Evolutionary conservation across 2,888 invertebrate species (phyloP).

Genomic region (Gonocerus acuteangulatus): DNA sequence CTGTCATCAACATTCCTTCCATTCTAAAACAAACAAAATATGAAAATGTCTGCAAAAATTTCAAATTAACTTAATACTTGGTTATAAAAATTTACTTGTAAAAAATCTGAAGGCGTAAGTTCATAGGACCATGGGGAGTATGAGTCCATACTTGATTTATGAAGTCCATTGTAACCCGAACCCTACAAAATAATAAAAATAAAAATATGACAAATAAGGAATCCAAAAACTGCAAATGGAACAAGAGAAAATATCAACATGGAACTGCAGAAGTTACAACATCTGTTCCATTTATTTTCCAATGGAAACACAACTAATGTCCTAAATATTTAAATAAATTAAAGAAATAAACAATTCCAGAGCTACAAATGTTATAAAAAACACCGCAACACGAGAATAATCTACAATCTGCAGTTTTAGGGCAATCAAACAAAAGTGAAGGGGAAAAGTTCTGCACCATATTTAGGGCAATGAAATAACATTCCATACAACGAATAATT

Average conservation of each 20-base stretch:
- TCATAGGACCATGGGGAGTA: conserved; percentile 37
- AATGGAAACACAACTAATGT: neutral
- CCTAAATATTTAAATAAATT: neutral
- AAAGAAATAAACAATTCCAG: neutral
- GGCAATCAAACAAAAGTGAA: conserved; percentile 26
- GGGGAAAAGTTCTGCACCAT: conserved; percentile 26
- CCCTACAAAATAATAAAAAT: conserved; percentile 20
- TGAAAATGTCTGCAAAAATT: neutral
- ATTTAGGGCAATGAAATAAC: conserved; percentile 19
- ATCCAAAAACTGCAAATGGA: neutral
- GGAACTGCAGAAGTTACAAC: neutral
- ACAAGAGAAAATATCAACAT: neutral
- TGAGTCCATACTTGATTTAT: conserved; percentile 33
- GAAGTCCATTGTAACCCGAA: conserved; percentile 32
- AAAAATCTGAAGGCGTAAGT: conserved; percentile 36
- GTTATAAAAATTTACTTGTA: conserved; percentile 31
- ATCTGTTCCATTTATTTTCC: neutral
- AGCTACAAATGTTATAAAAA: neutral
- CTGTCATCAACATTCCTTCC: conserved; percentile 34
- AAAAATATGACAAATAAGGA: neutral
- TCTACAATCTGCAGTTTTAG: neutral
- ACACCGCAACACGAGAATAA: too few species aligned
- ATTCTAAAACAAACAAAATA: conserved; percentile 30
- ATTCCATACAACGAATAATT: neutral
- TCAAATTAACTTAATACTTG: neutral